These are phyloP conservation scores for Nezara viridula DNA, from an alignment of 2,888 invertebrate genomes.

Conservation along the genomic window DNA sequence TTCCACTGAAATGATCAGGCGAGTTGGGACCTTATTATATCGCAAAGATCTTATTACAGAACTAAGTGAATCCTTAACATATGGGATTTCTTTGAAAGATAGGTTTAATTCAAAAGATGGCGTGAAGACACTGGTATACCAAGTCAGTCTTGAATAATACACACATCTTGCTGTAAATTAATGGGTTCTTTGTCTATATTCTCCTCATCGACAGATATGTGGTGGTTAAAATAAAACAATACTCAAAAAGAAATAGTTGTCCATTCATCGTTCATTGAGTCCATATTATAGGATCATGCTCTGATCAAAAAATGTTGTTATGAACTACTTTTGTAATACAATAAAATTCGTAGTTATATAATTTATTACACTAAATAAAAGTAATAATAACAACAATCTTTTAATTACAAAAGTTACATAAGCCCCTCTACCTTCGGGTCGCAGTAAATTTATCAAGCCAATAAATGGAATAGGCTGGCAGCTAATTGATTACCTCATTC, in stretches of 20 bases:
- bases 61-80: conserved; percentile 1
- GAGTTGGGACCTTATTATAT: not conserved
- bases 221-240: too few relatives aligned
- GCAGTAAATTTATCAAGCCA: not conserved
- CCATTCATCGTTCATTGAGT: too few relatives aligned
- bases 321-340: too few relatives aligned
- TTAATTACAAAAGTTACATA: not conserved
- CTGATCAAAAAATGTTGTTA: too few relatives aligned
- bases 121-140: not conserved
- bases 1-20: not conserved
- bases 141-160: not conserved
- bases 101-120: not conserved
- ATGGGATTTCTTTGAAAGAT: not conserved
- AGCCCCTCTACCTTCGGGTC: not conserved
- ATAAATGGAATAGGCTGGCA: not conserved
- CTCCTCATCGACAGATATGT: too few relatives aligned
- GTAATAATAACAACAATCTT: too few relatives aligned
- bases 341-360: too few relatives aligned
- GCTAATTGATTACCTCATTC: not conserved
- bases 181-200: too few relatives aligned
- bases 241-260: too few relatives aligned
- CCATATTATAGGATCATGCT: too few relatives aligned
- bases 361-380: too few relatives aligned
- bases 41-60: not conserved
- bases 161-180: too few relatives aligned